Evolutionary conservation across 2,113 vertebrate species (phyloP), one percentile per base, ranked within the genome.

Genomic region (Sapajus apella): DNA sequence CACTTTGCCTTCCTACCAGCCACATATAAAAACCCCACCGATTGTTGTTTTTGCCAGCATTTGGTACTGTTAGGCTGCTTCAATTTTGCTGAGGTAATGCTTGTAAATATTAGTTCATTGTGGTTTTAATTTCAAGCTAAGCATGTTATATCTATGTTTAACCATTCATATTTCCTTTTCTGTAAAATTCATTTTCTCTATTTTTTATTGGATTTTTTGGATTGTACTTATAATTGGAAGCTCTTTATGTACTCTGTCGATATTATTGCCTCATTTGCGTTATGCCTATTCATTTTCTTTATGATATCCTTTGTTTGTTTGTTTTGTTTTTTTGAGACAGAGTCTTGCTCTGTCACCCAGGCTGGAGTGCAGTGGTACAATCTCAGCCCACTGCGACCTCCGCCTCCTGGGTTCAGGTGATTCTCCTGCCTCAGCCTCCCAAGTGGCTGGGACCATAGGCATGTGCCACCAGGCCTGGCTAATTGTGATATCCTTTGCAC

Each of bases 81-180:
- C 73, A 86, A 0, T 86, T 81, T 85, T 93, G 58, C 70, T 43
- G 25, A 27, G 23, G 40, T 16, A n/a, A 16, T 64, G 8, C 30
- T 27, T 82, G 23, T 72, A 90, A 61, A 87, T 87, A 40, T 72
- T 79, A 77, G 43, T 47, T 52, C 18, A 47, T 10, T 87, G 70
- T 91, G 91, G 43, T 87, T 79, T 92, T 87, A 45, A 66, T 87
- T 55, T 95, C 58, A 70, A 21, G 47, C 25, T 50, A 55, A 90
- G 23, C 14, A 66, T 37, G 35, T 72, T 76, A 17, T 32, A 35
- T 50, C 3, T 76, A 50, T 68, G 6, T 58, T 40, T n/a, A 80
- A 50, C 30, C 16, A 27, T 55, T 58, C 23, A 3, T 77, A 20
- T 89, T 58, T 89, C 20, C 37, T 73, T 37, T 45, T 83, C 23